Evolutionary conservation across 2,888 invertebrate species (phyloP).

Genomic region (Agrilus mali): DNA sequence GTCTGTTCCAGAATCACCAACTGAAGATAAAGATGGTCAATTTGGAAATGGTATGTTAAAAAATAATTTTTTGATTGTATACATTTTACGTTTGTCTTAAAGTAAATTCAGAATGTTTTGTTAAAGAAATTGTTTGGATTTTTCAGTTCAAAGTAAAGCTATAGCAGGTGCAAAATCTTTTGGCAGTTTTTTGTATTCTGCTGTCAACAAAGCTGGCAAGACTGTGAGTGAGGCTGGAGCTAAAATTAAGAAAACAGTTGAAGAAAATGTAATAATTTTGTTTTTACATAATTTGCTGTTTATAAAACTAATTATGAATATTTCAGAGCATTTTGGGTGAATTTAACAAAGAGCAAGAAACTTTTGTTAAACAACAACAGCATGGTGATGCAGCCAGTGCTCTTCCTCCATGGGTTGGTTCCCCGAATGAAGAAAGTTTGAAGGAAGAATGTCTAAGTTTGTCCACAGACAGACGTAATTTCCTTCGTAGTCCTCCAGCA

Average conservation of each 20-base stretch:
- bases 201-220: conserved; percentile 92
- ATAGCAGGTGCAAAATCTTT: conserved; percentile 81
- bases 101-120: conserved; percentile 3
- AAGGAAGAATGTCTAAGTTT: conserved; percentile 93
- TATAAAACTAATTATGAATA: conserved; percentile 5
- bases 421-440: conserved; percentile 84
- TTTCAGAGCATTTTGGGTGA: conserved; percentile 86
- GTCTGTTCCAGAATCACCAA: conserved; percentile 66
- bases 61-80: neutral
- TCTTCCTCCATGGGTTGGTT: conserved; percentile 89
- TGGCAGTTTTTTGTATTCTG: conserved; percentile 86
- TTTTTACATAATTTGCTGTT: neutral
- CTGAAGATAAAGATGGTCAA: conserved; percentile 66
- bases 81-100: conserved; percentile 19
- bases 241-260: conserved; percentile 91
- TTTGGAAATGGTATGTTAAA: conserved; percentile 56
- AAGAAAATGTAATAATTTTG: conserved; percentile 70
- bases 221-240: conserved; percentile 81
- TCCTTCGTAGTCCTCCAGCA: conserved; percentile 90
- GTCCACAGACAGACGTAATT: conserved; percentile 91
- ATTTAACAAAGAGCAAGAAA: conserved; percentile 93
- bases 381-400: conserved; percentile 53
- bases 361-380: conserved; percentile 82
- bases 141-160: conserved; percentile 75
- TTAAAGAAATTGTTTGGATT: conserved; percentile 23